phyloP scores from a whole-genome alignment of 2,113 vertebrate species.

The Riparia riparia region DNA sequence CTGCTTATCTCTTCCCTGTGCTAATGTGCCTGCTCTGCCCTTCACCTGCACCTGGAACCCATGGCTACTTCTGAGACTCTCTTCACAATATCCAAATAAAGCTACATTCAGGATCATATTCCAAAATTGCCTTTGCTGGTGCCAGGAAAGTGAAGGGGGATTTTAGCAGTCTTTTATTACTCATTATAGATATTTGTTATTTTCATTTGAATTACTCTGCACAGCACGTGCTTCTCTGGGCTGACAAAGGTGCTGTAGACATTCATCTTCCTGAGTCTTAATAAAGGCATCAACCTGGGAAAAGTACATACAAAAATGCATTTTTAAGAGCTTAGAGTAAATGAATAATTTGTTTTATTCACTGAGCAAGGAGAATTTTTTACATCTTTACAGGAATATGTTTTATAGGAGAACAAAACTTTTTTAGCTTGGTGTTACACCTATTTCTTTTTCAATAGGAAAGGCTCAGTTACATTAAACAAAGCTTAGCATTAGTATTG shows the following conservation, averaged over 20 bases:
- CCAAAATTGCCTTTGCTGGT: not conserved
- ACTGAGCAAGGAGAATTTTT: not conserved
- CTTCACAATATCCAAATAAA: not conserved
- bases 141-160: not conserved
- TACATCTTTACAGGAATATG: not conserved
- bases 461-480: conserved; percentile 31
- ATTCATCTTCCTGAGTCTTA: not conserved
- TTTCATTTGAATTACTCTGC: not conserved
- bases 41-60: not conserved
- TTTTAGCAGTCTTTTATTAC: not conserved
- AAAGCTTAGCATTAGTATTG: conserved; percentile 11
- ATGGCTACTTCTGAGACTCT: not conserved
- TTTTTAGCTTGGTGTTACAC: not conserved
- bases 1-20: not conserved
- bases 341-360: not conserved
- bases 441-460: conserved; percentile 34
- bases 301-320: not conserved
- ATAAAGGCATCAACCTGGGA: not conserved
- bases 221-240: not conserved
- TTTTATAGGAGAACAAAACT: not conserved
- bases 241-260: not conserved
- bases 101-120: not conserved
- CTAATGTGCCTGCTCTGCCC: not conserved
- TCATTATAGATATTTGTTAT: not conserved
- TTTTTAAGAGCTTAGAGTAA: not conserved